These are phyloP conservation scores for Eudemis profundana DNA, from an alignment of 2,888 invertebrate species.

Conservation along the genomic window DNA sequence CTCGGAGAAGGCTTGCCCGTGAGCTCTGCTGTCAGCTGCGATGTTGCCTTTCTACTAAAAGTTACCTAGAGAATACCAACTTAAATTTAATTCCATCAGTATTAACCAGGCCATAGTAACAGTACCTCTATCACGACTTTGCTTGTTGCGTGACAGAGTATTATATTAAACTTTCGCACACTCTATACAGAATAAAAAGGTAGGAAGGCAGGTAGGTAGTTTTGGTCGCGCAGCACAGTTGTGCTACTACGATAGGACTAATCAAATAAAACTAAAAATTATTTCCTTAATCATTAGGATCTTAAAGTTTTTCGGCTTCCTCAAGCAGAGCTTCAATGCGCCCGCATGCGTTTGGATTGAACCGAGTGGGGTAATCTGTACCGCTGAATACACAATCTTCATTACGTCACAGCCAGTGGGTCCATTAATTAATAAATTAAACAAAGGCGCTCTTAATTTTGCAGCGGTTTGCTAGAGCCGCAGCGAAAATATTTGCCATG, in stretches of 20 bases:
- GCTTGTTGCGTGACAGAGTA: too few relatives aligned
- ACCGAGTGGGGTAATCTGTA: slow-evolving; percentile 56
- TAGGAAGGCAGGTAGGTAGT: too few relatives aligned
- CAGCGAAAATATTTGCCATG: slow-evolving; percentile 83
- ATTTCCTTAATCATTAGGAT: background rate
- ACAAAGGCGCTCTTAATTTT: slow-evolving; percentile 80
- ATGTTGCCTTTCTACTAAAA: slow-evolving; percentile 2
- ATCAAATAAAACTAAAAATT: too few relatives aligned
- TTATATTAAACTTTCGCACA: too few relatives aligned
- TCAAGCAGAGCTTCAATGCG: slow-evolving; percentile 13
- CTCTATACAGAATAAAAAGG: too few relatives aligned
- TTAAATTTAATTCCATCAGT: background rate
- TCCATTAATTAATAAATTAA: slow-evolving; percentile 85
- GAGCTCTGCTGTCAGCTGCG: slow-evolving; percentile 51
- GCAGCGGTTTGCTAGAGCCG: slow-evolving; percentile 70
- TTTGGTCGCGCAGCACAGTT: too few relatives aligned
- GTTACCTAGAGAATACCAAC: background rate
- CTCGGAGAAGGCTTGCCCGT: slow-evolving; percentile 58
- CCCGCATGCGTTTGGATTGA: slow-evolving; percentile 46
- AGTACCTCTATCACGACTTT: too few relatives aligned
- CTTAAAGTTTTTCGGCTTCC: slow-evolving; percentile 1
- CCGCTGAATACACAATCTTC: slow-evolving; percentile 52
- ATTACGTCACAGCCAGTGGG: slow-evolving; percentile 68
- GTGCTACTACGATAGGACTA: too few relatives aligned
- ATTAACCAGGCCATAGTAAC: background rate